These are phyloP conservation scores for Gandaritis pyraliata DNA, from an alignment of 2,888 invertebrate species.

Conservation along the genomic window DNA sequence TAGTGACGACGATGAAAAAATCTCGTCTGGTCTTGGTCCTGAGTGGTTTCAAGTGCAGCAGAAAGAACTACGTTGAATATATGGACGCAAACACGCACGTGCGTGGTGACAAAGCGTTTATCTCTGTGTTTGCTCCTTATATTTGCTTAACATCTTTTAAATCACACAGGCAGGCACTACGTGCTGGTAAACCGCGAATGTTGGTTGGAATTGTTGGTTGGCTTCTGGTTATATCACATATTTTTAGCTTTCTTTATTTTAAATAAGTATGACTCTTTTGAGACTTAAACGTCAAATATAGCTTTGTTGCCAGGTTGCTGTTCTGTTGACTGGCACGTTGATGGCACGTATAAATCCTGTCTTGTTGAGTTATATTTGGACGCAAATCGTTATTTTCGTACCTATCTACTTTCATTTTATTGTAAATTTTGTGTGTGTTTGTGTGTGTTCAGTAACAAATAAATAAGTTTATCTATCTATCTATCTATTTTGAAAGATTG, in stretches of 20 bases:
- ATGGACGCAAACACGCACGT: conserved; percentile 68
- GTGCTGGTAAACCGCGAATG: conserved; percentile 32
- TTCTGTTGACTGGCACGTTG: conserved; percentile 53
- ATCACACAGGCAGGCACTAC: conserved; percentile 42
- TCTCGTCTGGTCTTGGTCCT: conserved; percentile 36
- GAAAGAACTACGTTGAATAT: conserved; percentile 37
- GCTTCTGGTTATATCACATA: too few relatives aligned
- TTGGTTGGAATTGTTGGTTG: conserved; percentile 8
- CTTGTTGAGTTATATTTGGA: conserved; percentile 56
- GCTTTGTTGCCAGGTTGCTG: conserved; percentile 54
- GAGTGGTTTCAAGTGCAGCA: conserved; percentile 45
- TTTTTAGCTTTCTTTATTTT: not conserved
- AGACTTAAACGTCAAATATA: conserved; percentile 49
- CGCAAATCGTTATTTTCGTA: conserved; percentile 50
- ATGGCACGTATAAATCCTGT: conserved; percentile 51
- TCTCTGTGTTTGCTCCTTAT: conserved; percentile 60
- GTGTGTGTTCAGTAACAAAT: too few relatives aligned
- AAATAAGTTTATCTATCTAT: too few relatives aligned
- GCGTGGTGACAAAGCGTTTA: conserved; percentile 64
- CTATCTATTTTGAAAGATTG: too few relatives aligned
- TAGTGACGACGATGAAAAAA: conserved; percentile 34
- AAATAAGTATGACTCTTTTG: conserved; percentile 45
- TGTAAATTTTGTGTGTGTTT: too few relatives aligned
- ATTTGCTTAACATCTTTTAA: conserved; percentile 59
- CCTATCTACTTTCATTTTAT: too few relatives aligned